These are phyloP conservation scores for Macrosiphum euphorbiae DNA, from an alignment of 2,888 invertebrate species.

Conservation along the genomic window DNA sequence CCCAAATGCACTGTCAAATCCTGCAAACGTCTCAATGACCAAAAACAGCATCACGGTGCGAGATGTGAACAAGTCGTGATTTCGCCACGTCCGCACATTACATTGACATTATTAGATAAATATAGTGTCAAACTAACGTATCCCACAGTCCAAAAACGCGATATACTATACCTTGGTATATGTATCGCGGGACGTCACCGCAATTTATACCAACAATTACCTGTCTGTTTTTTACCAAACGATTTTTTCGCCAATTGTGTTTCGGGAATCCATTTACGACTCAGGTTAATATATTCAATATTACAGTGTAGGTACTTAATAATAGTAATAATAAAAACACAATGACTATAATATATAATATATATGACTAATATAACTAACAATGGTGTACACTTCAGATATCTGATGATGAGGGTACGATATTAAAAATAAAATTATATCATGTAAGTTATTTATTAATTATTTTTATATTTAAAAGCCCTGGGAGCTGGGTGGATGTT, in stretches of 20 bases:
- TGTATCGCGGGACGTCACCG: background rate
- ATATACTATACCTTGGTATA: background rate
- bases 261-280: background rate
- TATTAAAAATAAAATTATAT: background rate
- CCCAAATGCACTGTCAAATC: background rate
- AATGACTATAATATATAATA: too few species aligned
- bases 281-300: background rate
- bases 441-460: background rate
- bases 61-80: background rate
- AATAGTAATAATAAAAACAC: too few species aligned
- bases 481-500: fast-evolving
- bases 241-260: background rate
- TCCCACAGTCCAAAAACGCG: background rate
- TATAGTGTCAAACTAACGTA: background rate
- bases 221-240: too few species aligned
- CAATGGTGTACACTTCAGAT: background rate
- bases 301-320: too few species aligned
- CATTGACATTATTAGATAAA: background rate
- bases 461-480: background rate
- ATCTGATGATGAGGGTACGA: background rate
- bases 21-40: background rate
- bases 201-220: background rate
- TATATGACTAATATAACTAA: background rate
- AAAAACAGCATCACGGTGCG: background rate
- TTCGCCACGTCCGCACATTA: background rate